These are phyloP conservation scores for Myotis findleyi DNA, from an alignment of 2,797 vertebrate species.

Conservation along the genomic window DNA sequence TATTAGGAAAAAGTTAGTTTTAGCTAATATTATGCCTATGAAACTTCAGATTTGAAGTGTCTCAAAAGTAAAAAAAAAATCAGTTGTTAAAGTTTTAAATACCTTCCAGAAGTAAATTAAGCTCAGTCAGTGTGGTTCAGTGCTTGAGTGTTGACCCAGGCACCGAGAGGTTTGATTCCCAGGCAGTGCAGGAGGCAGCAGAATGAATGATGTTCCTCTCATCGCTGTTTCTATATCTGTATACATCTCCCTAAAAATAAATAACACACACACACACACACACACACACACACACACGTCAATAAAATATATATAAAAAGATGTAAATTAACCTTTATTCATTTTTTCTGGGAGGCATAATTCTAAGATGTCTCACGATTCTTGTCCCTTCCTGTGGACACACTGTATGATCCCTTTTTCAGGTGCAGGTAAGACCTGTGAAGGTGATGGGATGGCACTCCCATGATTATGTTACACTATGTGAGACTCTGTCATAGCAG, in stretches of 20 bases:
- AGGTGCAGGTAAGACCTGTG: too few relatives aligned
- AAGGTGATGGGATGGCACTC: not conserved
- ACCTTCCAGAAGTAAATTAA: not conserved
- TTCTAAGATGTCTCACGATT: not conserved
- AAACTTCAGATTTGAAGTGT: constrained; percentile 33
- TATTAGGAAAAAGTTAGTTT: not conserved
- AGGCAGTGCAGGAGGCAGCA: too few relatives aligned
- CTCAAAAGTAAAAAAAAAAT: not conserved
- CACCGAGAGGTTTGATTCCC: too few relatives aligned
- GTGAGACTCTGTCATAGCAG: not conserved
- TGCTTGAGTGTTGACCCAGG: too few relatives aligned
- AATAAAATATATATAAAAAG: too few relatives aligned
- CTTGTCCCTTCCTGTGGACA: not conserved
- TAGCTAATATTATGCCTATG: not conserved
- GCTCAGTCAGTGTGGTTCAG: too few relatives aligned
- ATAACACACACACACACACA: too few relatives aligned
- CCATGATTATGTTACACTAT: not conserved
- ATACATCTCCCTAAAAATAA: too few relatives aligned
- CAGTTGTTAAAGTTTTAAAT: not conserved
- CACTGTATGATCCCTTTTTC: not conserved
- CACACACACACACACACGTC: too few relatives aligned
- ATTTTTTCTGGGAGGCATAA: not conserved
- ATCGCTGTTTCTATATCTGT: too few relatives aligned
- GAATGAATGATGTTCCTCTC: too few relatives aligned
- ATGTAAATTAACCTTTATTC: not conserved